phyloP scores from a whole-genome alignment of 1,140 invertebrate species.

The Microplitis demolitor region DNA sequence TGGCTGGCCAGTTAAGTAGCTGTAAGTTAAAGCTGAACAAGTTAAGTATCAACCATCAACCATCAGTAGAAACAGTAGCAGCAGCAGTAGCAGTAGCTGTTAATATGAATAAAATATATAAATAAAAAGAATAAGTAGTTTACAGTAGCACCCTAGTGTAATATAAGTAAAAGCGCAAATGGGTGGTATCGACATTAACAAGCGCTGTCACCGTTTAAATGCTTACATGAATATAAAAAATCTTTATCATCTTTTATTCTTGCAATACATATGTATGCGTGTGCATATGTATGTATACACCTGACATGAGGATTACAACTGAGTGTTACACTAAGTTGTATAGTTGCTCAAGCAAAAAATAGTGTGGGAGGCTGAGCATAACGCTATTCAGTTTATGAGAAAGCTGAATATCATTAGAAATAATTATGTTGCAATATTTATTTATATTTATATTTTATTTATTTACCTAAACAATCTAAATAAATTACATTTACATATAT shows the following conservation, averaged over 20 bases:
- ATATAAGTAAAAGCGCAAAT: neutral
- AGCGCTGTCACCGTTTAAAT: conserved; percentile 5
- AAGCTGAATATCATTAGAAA: conserved; percentile 6
- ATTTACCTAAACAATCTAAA: too few relatives aligned
- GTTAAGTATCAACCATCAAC: neutral
- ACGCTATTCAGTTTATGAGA: neutral
- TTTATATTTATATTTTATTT: neutral
- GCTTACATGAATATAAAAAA: neutral
- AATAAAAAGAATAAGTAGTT: too few relatives aligned
- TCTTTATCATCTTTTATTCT: too few relatives aligned
- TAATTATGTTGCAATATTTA: neutral
- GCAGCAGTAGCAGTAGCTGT: too few relatives aligned
- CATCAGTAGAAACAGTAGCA: too few relatives aligned
- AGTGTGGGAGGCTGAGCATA: conserved; percentile 14
- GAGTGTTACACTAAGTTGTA: neutral
- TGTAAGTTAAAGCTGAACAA: neutral
- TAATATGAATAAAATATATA: too few relatives aligned
- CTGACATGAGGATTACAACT: neutral
- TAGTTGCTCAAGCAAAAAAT: conserved; percentile 10
- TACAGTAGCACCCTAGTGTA: neutral
- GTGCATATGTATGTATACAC: neutral
- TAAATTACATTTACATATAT: too few relatives aligned
- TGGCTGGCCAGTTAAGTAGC: neutral
- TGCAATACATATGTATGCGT: too few relatives aligned
- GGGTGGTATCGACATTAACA: neutral